These are phyloP conservation scores for Cryptosula pallasiana DNA, from an alignment of 2,888 invertebrate genomes.

Conservation along the genomic window DNA sequence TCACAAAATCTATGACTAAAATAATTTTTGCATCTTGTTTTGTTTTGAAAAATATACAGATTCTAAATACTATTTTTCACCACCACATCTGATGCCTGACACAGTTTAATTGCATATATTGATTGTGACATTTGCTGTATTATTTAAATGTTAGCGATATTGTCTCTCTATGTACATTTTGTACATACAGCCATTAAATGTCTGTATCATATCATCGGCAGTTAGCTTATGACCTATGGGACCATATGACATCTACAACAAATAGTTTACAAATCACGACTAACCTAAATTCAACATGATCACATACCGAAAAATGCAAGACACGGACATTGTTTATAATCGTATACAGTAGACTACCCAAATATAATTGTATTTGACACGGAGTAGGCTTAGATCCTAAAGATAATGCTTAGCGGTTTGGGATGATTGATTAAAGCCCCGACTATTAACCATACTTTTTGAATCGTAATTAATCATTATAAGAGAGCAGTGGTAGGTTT, in stretches of 20 bases:
- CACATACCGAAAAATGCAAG: neutral
- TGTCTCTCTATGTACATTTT: too few relatives aligned
- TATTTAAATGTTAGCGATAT: neutral
- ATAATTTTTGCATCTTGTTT: too few relatives aligned
- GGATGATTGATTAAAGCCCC: too few relatives aligned
- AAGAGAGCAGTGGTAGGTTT: too few relatives aligned
- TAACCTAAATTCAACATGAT: neutral
- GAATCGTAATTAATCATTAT: neutral
- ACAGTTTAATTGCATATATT: neutral
- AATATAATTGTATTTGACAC: neutral
- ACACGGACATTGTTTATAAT: neutral
- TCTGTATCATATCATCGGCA: neutral
- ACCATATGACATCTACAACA: neutral
- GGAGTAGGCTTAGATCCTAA: neutral
- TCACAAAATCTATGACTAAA: too few relatives aligned
- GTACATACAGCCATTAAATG: neutral
- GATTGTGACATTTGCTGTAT: neutral
- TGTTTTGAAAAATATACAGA: too few relatives aligned
- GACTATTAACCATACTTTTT: too few relatives aligned
- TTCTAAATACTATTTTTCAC: too few relatives aligned
- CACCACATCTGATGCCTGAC: too few relatives aligned
- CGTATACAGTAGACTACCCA: neutral
- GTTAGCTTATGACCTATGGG: constrained; percentile 1
- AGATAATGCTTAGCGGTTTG: too few relatives aligned
- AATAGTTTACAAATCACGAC: neutral